phyloP scores from a whole-genome alignment of 2,113 vertebrate genomes.

The Loxodonta africana region DNA sequence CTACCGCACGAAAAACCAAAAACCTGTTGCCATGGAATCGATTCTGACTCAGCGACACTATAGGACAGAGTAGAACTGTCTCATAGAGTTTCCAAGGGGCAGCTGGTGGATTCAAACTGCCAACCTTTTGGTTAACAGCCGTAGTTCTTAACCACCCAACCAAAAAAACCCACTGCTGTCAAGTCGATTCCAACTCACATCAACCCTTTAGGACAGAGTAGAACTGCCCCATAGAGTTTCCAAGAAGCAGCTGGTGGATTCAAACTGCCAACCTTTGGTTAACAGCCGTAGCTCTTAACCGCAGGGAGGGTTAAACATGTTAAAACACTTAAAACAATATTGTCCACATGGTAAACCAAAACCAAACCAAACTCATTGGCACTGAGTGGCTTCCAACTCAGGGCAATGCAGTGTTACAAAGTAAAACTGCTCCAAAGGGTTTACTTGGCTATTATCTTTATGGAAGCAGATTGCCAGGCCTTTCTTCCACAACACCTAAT shows the following conservation, averaged over 20 bases:
- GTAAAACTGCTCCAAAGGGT: neutral
- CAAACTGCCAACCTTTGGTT: too few species aligned
- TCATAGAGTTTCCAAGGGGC: too few species aligned
- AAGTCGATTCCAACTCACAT: neutral
- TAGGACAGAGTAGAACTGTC: too few species aligned
- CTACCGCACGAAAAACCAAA: neutral
- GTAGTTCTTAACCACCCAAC: too few species aligned
- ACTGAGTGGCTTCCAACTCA: neutral
- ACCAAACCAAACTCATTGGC: neutral
- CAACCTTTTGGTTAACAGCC: too few species aligned
- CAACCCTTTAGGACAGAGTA: too few species aligned
- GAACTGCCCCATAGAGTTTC: too few species aligned
- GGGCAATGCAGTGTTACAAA: neutral
- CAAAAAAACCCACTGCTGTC: neutral
- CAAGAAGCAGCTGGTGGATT: too few species aligned
- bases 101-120: too few species aligned
- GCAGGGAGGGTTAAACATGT: neutral
- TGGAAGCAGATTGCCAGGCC: neutral
- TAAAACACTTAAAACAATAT: neutral
- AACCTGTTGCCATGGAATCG: neutral
- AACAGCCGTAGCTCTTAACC: too few species aligned
- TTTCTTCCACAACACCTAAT: neutral
- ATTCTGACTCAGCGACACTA: neutral
- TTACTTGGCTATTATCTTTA: neutral
- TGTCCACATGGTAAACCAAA: fast-evolving